A percentile compares a stretch with the other conserved stretches of the same genome.
Conservation (phyloP, 2,113 vertebrate species). For the Cervus canadensis region DNA sequence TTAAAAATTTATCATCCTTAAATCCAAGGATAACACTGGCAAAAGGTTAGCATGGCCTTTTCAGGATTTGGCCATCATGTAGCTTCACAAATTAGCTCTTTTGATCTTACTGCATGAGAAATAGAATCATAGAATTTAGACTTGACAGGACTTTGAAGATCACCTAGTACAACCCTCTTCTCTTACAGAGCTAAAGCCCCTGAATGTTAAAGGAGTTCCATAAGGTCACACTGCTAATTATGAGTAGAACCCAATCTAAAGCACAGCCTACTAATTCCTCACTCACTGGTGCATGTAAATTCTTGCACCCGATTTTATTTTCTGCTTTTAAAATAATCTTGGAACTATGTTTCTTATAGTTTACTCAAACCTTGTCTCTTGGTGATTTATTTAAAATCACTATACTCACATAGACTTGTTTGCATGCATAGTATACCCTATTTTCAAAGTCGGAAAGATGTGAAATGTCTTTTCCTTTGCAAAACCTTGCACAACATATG, state of each 20-base stretch:
- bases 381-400: conserved; percentile 54
- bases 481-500: conserved; percentile 41
- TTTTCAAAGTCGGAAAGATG: conserved; percentile 54
- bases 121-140: neutral
- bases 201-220: neutral
- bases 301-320: conserved; percentile 33
- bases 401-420: conserved; percentile 23
- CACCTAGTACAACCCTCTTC: neutral
- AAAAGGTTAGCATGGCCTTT: conserved; percentile 23
- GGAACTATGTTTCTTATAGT: conserved; percentile 32
- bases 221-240: neutral
- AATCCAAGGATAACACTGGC: neutral
- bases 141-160: neutral
- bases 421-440: conserved; percentile 57
- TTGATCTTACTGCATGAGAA: neutral
- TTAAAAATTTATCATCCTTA: neutral
- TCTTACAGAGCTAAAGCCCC: neutral
- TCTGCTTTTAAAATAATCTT: conserved; percentile 34
- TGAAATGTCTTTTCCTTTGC: conserved; percentile 44
- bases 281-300: neutral
- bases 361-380: conserved; percentile 33
- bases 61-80: neutral
- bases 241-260: neutral
- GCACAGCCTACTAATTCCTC: neutral
- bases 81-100: neutral